phyloP scores from a whole-genome alignment of 2,113 vertebrate genomes.

The Miniopterus natalensis region DNA sequence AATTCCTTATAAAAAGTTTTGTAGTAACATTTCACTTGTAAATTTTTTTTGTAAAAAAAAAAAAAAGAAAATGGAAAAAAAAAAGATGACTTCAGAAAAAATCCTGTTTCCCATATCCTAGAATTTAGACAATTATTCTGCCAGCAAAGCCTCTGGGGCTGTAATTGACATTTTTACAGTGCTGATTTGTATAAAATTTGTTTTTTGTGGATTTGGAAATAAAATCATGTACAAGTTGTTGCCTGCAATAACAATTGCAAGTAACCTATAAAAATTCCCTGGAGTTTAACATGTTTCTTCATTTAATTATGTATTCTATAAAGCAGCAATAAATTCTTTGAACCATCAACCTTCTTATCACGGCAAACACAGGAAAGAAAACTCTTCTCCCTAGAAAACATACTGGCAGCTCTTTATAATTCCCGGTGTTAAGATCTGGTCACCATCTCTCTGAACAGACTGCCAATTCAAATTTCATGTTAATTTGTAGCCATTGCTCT shows the following conservation, averaged over 20 bases:
- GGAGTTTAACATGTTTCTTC: conserved; percentile 90
- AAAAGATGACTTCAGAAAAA: conserved; percentile 76
- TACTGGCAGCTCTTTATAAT: conserved; percentile 83
- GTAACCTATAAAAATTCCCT: conserved; percentile 96
- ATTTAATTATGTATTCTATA: conserved; percentile 87
- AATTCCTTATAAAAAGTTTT: conserved; percentile 94
- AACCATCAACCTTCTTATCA: conserved; percentile 85
- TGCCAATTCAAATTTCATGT: conserved; percentile 80
- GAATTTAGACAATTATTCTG: conserved; percentile 97
- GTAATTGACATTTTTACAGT: conserved; percentile 99
- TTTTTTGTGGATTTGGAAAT: conserved; percentile 94
- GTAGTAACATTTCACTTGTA: conserved; percentile 99
- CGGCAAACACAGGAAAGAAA: conserved; percentile 83
- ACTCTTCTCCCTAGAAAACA: conserved; percentile 82
- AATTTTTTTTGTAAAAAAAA: conserved; percentile 96
- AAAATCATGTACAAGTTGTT: conserved; percentile 94
- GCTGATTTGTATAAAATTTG: conserved; percentile 99
- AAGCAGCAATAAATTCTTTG: conserved; percentile 87
- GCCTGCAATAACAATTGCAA: conserved; percentile 97
- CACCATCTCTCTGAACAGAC: conserved; percentile 83
- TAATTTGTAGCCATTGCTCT: conserved; percentile 76
- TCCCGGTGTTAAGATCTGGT: conserved; percentile 82
- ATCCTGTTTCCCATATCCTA: conserved; percentile 92
- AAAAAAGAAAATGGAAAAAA: conserved; percentile 81
- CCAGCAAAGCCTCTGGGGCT: conserved; percentile 97